Evolutionary conservation across 2,797 vertebrate genomes (phyloP), one percentile per base, ranked within the genome.

Genomic region (Chiloscyllium punctatum): DNA sequence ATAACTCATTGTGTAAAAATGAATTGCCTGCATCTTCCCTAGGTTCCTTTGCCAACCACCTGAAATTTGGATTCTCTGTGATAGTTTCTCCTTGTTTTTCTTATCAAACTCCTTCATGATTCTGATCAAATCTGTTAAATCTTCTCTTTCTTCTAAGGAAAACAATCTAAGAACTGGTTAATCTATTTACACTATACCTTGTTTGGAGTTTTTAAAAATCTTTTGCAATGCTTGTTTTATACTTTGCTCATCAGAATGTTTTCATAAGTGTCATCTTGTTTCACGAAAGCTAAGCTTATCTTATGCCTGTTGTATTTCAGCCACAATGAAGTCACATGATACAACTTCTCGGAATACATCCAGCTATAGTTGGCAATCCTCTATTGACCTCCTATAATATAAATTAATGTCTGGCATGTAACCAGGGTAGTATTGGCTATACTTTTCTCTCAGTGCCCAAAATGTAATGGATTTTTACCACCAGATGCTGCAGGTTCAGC

Each of bases 401-500:
- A 84, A 48, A 84, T 84, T 7, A 88, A 88, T 30, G 33, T 11
- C 51, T 88, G 48, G 27, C 91, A 15, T 71, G 37, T 69, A 69
- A 94, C 21, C 48, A 68, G n/a, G 11, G 1, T 23, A 69, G 33
- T 66, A 69, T n/a, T 37, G 9, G 6, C n/a, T 69, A 9, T 57
- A 94, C 3, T 66, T 94, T 94, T 62, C 37, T 94, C 66, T 71
- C 91, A 15, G 91, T 68, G 8, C 21, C n/a, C 62, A 69, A 42
- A 94, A 68, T 94, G 48, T 3, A 94, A 13, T 27, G 66, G 68
- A 66, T 69, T n/a, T 15, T n/a, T 66, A 66, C 13, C 30, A 33
- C 88, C 88, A 91, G 88, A 91, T 91, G 88, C 27, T 66, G 88
- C 88, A 91, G 88, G 13, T 91, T 94, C 18, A 42, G 21, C 6